phyloP scores from a whole-genome alignment of 2,797 vertebrate species.

The Morus bassanus region DNA sequence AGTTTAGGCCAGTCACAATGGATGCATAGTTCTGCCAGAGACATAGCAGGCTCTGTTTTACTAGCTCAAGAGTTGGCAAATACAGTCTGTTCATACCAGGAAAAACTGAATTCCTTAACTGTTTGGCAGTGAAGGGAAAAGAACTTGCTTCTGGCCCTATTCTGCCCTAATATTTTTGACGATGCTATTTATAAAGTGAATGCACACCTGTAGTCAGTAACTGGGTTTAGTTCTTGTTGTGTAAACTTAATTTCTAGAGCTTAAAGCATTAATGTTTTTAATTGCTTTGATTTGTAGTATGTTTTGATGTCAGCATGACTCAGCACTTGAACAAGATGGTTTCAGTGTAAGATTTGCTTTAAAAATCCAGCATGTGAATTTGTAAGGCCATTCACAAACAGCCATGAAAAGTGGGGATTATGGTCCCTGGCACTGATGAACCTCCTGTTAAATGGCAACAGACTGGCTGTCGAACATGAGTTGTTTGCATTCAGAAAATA shows the following conservation, averaged over 20 bases:
- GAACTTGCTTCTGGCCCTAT: neutral
- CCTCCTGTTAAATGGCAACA: neutral
- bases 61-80: conserved; percentile 22
- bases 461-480: neutral
- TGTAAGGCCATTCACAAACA: neutral
- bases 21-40: conserved; percentile 41
- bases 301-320: conserved; percentile 17
- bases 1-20: conserved; percentile 34
- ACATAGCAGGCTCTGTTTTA: conserved; percentile 47
- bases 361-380: neutral
- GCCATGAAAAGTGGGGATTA: neutral
- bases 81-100: neutral
- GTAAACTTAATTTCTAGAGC: neutral
- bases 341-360: neutral
- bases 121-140: neutral
- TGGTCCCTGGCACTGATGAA: neutral
- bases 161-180: neutral
- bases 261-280: neutral
- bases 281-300: neutral
- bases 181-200: neutral
- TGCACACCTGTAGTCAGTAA: neutral
- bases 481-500: neutral
- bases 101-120: conserved; percentile 5
- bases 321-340: neutral
- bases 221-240: neutral